A percentile compares a stretch with the other conserved stretches of the same genome.
Conservation (phyloP, 2,888 invertebrate species). For the Meliscaeva auricollis region DNA sequence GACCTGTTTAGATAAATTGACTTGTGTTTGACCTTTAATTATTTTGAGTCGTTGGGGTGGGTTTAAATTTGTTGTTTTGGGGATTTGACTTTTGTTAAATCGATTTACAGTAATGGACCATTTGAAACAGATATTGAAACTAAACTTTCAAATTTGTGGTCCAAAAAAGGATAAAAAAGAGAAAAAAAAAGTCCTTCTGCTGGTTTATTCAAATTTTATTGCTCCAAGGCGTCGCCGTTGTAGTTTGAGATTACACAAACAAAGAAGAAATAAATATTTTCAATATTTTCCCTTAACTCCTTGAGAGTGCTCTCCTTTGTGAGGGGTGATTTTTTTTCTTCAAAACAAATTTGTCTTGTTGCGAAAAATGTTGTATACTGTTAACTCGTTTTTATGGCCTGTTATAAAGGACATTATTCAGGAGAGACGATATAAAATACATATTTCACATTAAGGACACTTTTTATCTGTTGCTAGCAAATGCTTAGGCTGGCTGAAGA, state of each 20-base stretch:
- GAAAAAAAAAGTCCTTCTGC: constrained; percentile 11
- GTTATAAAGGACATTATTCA: constrained; percentile 38
- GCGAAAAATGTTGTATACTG: constrained; percentile 63
- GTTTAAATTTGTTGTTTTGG: background rate
- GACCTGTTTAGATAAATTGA: constrained; percentile 59
- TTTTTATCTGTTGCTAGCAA: constrained; percentile 57
- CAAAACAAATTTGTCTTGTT: constrained; percentile 62
- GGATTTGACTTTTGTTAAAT: constrained; percentile 22
- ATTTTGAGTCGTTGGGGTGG: constrained; percentile 6
- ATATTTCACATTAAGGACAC: constrained; percentile 65
- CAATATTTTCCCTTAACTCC: constrained; percentile 14
- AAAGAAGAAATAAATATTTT: constrained; percentile 32
- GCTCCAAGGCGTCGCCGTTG: constrained; percentile 51
- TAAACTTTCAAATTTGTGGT: constrained; percentile 56
- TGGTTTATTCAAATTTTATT: constrained; percentile 74
- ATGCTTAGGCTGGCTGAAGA: background rate
- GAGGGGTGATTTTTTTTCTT: background rate
- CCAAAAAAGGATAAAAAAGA: constrained; percentile 36
- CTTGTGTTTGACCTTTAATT: constrained; percentile 71
- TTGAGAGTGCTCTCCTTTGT: background rate
- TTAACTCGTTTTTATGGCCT: constrained; percentile 64
- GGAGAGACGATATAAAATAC: too few species aligned
- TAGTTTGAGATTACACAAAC: constrained; percentile 33
- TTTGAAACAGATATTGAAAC: constrained; percentile 75
- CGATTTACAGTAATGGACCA: constrained; percentile 68